A percentile compares a stretch with the other conserved stretches of the same genome.
These are phyloP conservation scores for Brenthis ino DNA, from an alignment of 2,888 invertebrate species.

Conservation along the genomic window DNA sequence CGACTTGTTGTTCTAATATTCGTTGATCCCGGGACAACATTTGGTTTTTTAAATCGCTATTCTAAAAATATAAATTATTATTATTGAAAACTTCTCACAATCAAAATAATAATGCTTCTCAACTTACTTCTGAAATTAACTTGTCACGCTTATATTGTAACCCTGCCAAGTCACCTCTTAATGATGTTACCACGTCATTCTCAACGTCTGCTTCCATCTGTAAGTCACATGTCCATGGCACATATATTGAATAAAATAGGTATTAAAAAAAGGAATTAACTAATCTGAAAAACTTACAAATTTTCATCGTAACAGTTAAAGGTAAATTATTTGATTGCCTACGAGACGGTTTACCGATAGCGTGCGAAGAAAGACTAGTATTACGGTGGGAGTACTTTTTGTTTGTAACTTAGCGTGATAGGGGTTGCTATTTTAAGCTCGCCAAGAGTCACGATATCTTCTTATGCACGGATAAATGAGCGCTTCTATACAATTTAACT, in stretches of 20 bases:
- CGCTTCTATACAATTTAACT: constrained; percentile 40
- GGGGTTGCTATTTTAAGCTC: constrained; percentile 64
- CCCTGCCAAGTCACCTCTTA: constrained; percentile 92
- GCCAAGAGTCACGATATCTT: constrained; percentile 71
- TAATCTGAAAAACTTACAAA: constrained; percentile 52
- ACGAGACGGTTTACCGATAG: constrained; percentile 57
- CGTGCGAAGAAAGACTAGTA: constrained; percentile 66
- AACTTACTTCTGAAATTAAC: constrained; percentile 86
- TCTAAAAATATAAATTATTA: constrained; percentile 66
- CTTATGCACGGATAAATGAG: constrained; percentile 45
- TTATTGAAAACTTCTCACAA: not conserved
- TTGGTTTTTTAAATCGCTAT: constrained; percentile 87
- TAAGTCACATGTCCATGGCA: constrained; percentile 29
- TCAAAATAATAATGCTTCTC: not conserved
- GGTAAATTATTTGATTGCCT: constrained; percentile 28
- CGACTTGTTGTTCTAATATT: constrained; percentile 89
- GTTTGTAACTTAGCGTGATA: constrained; percentile 68
- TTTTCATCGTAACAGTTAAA: constrained; percentile 46
- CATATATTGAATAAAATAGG: constrained; percentile 8
- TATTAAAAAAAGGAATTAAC: not conserved
- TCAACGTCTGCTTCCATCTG: constrained; percentile 82
- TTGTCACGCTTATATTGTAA: constrained; percentile 92
- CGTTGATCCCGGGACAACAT: constrained; percentile 87
- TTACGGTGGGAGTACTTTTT: constrained; percentile 51
- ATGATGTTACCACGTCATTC: constrained; percentile 87